Evolutionary conservation across 2,888 invertebrate species (phyloP).

Genomic region (Epiperipatus broadwayi): DNA sequence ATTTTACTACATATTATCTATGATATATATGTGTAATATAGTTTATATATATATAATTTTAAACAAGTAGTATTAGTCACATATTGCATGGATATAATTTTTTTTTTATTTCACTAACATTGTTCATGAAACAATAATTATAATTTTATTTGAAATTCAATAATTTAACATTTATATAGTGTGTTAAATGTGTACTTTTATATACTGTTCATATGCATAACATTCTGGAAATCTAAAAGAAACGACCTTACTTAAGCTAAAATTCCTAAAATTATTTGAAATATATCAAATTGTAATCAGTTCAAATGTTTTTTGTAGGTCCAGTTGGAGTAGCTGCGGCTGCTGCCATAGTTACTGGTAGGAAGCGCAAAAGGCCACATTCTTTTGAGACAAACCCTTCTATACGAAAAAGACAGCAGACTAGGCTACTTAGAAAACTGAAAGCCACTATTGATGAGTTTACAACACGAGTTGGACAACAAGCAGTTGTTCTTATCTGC

Average conservation of each 20-base stretch:
- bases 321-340: constrained; percentile 91
- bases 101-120: no score
- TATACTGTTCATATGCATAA: no score
- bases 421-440: constrained; percentile 42
- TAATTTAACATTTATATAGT: no score
- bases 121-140: no score
- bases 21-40: no score
- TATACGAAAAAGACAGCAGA: constrained; percentile 83
- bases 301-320: constrained; percentile 38
- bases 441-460: constrained; percentile 24
- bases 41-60: no score
- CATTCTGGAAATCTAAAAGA: no score
- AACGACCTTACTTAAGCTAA: background rate
- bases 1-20: no score
- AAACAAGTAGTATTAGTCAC: no score
- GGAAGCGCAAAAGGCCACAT: constrained; percentile 75
- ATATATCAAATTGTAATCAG: background rate
- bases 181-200: no score
- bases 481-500: constrained; percentile 83
- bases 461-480: constrained; percentile 86
- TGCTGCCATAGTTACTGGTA: constrained; percentile 72
- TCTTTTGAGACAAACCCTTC: constrained; percentile 94
- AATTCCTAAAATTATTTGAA: background rate
- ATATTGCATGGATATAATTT: no score
- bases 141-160: no score